phyloP scores from a whole-genome alignment of 2,888 invertebrate genomes.

The Drosophila helvetica region DNA sequence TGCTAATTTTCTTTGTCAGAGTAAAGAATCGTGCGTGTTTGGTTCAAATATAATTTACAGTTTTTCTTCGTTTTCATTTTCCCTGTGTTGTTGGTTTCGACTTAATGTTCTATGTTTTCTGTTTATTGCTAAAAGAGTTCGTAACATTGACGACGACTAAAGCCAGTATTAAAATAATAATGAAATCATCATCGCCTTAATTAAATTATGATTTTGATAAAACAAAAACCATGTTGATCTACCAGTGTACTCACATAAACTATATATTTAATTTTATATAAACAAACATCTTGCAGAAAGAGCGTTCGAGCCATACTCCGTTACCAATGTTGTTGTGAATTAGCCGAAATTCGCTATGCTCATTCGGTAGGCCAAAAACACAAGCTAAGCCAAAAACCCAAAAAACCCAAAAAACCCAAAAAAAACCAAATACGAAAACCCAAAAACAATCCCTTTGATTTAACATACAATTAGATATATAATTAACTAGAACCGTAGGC shows the following conservation, averaged over 20 bases:
- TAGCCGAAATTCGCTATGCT: constrained; percentile 84
- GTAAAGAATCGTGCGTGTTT: constrained; percentile 64
- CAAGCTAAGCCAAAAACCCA: constrained; percentile 67
- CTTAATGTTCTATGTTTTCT: constrained; percentile 29
- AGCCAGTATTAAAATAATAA: constrained; percentile 43
- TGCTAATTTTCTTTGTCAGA: constrained; percentile 68
- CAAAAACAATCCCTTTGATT: constrained; percentile 32
- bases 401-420: constrained; percentile 51
- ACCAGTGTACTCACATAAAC: constrained; percentile 44
- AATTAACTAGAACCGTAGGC: constrained; percentile 47
- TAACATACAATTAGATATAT: constrained; percentile 12
- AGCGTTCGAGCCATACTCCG: constrained; percentile 84
- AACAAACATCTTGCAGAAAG: constrained; percentile 84
- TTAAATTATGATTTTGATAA: constrained; percentile 21
- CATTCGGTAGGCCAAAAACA: constrained; percentile 84
- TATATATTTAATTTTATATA: constrained; percentile 73
- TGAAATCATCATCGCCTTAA: constrained; percentile 18
- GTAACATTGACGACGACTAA: constrained; percentile 44
- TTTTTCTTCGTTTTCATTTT: constrained; percentile 19
- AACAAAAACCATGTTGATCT: constrained; percentile 15
- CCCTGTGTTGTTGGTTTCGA: neutral
- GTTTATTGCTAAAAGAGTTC: constrained; percentile 42
- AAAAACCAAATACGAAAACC: constrained; percentile 55
- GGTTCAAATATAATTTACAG: constrained; percentile 42
- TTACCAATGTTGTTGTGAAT: constrained; percentile 85